Conservation (phyloP, 2,888 invertebrate genomes). For the Prenolepis imparis region DNA sequence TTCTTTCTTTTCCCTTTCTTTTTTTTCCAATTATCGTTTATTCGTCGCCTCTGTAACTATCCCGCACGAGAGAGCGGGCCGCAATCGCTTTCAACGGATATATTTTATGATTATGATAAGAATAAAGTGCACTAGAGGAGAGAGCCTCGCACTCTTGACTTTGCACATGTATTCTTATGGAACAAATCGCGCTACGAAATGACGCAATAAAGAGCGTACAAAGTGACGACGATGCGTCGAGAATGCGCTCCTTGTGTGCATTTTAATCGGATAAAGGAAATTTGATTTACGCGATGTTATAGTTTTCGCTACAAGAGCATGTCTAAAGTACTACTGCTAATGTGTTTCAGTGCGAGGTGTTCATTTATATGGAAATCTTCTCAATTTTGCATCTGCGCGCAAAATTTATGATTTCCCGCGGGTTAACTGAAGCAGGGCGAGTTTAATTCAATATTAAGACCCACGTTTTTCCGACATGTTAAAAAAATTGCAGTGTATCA, state of each 20-base stretch:
- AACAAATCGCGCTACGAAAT: neutral
- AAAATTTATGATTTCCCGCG: constrained; percentile 1
- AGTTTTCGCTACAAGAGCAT: neutral
- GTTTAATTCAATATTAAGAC: constrained; percentile 1
- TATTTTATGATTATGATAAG: constrained; percentile 7
- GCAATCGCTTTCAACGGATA: neutral
- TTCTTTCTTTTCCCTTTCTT: too few species aligned
- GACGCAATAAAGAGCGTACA: neutral
- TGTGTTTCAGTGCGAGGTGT: neutral
- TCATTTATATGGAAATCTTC: constrained; percentile 15
- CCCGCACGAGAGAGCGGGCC: neutral
- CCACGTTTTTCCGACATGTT: neutral
- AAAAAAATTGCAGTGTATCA: neutral
- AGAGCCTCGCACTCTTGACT: neutral
- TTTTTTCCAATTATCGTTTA: neutral
- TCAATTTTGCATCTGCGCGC: neutral
- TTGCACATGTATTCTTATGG: neutral
- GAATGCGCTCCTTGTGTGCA: neutral
- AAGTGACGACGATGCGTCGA: neutral
- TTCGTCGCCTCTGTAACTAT: neutral
- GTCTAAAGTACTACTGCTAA: neutral
- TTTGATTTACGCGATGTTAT: constrained; percentile 6
- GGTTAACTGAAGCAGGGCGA: neutral
- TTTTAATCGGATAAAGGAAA: neutral
- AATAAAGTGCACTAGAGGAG: neutral